phyloP scores from a whole-genome alignment of 2,113 vertebrate genomes.

The Mus musculus region DNA sequence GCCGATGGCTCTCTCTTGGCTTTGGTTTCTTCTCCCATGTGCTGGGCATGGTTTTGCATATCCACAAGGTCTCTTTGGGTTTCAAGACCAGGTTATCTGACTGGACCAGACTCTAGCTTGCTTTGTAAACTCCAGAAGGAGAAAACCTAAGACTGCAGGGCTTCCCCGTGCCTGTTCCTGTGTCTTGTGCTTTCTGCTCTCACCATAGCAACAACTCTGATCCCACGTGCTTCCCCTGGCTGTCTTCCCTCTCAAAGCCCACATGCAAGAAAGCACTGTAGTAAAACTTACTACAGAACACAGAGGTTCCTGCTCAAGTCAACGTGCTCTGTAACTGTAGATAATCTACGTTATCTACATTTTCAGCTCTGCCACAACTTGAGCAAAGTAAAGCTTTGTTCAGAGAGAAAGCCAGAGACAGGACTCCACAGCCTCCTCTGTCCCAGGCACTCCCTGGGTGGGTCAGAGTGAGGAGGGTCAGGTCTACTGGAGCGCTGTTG shows the following conservation, averaged over 20 bases:
- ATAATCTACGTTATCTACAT: neutral
- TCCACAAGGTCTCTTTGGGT: neutral
- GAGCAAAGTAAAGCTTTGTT: neutral
- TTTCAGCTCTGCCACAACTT: neutral
- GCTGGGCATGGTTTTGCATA: neutral
- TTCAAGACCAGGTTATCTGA: neutral
- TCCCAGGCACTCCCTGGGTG: neutral
- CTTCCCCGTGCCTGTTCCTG: neutral
- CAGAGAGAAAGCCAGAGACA: neutral
- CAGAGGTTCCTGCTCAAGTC: constrained; percentile 4
- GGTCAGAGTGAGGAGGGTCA: no score
- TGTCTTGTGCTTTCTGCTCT: constrained; percentile 31
- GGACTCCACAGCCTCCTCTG: neutral
- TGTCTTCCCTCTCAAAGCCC: constrained; percentile 63
- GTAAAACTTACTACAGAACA: constrained; percentile 71
- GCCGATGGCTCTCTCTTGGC: neutral
- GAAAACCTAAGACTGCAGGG: neutral
- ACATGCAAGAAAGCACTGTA: neutral
- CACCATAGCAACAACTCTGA: constrained; percentile 66
- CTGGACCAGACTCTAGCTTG: neutral
- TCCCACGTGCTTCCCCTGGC: neutral
- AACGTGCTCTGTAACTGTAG: neutral
- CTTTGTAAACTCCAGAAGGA: neutral
- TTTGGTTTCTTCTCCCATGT: neutral
- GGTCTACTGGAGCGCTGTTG: neutral